Evolutionary conservation across 2,888 invertebrate genomes (phyloP).

Genomic region (Kuschelorhynchus macadamiae): DNA sequence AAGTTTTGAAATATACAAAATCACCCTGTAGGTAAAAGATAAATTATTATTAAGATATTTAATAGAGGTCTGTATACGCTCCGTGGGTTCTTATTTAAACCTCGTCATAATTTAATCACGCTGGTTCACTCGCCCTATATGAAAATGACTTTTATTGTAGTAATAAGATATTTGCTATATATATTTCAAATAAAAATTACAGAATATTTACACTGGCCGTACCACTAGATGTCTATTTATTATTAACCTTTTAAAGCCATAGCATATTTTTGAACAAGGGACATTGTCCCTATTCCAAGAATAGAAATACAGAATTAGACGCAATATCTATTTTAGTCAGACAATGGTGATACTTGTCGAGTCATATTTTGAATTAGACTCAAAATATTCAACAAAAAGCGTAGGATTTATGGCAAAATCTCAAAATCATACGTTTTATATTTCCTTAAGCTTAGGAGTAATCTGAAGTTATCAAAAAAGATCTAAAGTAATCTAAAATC

Average conservation of each 20-base stretch:
- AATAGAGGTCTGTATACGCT: too few species aligned
- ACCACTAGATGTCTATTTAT: neutral
- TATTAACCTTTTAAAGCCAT: neutral
- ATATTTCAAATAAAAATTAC: neutral
- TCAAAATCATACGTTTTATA: conserved; percentile 18
- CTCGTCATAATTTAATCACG: too few species aligned
- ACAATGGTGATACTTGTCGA: conserved; percentile 5
- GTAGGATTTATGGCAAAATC: conserved; percentile 28
- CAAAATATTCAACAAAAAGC: conserved; percentile 14
- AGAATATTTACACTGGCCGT: neutral
- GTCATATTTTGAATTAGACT: conserved; percentile 11
- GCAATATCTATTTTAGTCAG: conserved; percentile 23
- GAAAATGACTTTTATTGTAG: too few species aligned
- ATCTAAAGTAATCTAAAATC: too few species aligned
- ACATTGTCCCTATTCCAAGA: conserved; percentile 31
- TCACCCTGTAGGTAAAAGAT: too few species aligned
- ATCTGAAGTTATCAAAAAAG: too few species aligned
- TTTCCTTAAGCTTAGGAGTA: too few species aligned
- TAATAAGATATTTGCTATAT: too few species aligned
- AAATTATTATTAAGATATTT: too few species aligned
- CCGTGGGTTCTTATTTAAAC: too few species aligned
- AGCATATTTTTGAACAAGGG: conserved; percentile 2
- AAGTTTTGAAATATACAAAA: too few species aligned
- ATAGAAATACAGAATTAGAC: conserved; percentile 15
- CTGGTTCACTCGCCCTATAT: too few species aligned